A percentile compares a stretch with the other conserved stretches of the same genome.
Evolutionary conservation across 1,140 invertebrate species (phyloP).

Genomic region (Aethina tumida): DNA sequence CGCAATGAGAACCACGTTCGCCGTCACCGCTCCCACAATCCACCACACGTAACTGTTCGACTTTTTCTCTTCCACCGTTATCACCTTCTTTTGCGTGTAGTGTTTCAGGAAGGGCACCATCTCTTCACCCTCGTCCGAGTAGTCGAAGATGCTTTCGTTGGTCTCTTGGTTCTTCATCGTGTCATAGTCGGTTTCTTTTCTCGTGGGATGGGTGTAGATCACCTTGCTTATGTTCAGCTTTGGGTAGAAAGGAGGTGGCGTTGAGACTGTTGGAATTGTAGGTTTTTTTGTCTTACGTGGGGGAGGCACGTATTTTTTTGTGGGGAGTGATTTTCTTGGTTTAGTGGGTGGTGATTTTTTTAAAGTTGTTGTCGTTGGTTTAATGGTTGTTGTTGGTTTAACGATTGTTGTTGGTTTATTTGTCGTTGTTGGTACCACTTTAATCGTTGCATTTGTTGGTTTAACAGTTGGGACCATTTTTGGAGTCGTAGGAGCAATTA

Average conservation of each 20-base stretch:
- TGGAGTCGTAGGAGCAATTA: not conserved
- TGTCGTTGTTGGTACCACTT: not conserved
- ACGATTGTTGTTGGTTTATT: constrained; percentile 1
- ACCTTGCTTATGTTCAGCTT: not conserved
- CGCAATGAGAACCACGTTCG: constrained; percentile 1
- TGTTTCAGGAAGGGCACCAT: not conserved
- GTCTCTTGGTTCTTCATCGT: constrained; percentile 1
- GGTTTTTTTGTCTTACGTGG: not conserved
- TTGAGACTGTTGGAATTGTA: not conserved
- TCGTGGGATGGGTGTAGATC: not conserved
- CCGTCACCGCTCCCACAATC: not conserved
- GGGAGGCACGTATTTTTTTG: not conserved
- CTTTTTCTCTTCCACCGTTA: not conserved
- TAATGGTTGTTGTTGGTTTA: constrained; percentile 6
- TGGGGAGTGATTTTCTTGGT: not conserved
- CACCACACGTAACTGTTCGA: not conserved
- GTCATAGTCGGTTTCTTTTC: not conserved
- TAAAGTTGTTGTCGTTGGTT: constrained; percentile 3
- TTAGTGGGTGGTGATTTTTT: constrained; percentile 1
- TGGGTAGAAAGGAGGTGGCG: not conserved
- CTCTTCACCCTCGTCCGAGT: not conserved
- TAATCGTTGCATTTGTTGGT: not conserved
- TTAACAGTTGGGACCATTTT: not conserved
- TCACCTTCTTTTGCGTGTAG: constrained; percentile 1
- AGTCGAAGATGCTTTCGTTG: not conserved